These are phyloP conservation scores for Rosalia funebris DNA, from an alignment of 2,888 invertebrate species.

Conservation along the genomic window DNA sequence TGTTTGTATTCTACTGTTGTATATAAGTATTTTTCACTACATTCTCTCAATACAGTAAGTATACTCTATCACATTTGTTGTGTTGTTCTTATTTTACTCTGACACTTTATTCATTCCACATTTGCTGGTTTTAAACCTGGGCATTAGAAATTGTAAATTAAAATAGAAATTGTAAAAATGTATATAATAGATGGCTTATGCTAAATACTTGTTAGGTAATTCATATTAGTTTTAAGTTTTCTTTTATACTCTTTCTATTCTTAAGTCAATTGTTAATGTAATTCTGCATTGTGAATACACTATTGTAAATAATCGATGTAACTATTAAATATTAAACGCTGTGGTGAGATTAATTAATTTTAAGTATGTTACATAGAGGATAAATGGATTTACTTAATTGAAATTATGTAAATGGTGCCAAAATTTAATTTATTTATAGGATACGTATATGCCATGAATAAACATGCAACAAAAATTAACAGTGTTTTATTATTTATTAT, in stretches of 20 bases:
- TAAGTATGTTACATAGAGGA: conserved; percentile 2
- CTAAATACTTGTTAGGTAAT: neutral
- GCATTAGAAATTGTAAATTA: too few relatives aligned
- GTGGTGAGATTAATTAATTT: conserved; percentile 6
- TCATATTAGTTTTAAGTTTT: conserved; percentile 16
- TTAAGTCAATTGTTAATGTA: conserved; percentile 28
- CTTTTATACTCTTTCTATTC: conserved; percentile 20
- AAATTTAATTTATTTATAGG: conserved; percentile 31
- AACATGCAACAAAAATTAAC: conserved; percentile 22
- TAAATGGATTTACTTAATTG: conserved; percentile 3
- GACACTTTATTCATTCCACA: too few relatives aligned
- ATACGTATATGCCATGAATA: conserved; percentile 25
- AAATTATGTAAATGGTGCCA: conserved; percentile 29
- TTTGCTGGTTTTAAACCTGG: too few relatives aligned
- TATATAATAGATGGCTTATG: conserved; percentile 11
- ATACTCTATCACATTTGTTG: too few relatives aligned
- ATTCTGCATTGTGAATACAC: conserved; percentile 14
- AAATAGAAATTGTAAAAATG: conserved; percentile 27
- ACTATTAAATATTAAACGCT: conserved; percentile 1
- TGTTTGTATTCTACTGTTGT: too few relatives aligned
- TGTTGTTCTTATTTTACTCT: too few relatives aligned
- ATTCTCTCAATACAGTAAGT: too few relatives aligned
- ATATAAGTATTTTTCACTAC: too few relatives aligned
- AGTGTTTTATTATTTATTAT: conserved; percentile 12
- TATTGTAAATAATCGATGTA: conserved; percentile 22